A percentile compares a stretch with the other conserved stretches of the same genome.
Evolutionary conservation across 2,797 vertebrate genomes (phyloP).

Genomic region (Anabas testudineus): DNA sequence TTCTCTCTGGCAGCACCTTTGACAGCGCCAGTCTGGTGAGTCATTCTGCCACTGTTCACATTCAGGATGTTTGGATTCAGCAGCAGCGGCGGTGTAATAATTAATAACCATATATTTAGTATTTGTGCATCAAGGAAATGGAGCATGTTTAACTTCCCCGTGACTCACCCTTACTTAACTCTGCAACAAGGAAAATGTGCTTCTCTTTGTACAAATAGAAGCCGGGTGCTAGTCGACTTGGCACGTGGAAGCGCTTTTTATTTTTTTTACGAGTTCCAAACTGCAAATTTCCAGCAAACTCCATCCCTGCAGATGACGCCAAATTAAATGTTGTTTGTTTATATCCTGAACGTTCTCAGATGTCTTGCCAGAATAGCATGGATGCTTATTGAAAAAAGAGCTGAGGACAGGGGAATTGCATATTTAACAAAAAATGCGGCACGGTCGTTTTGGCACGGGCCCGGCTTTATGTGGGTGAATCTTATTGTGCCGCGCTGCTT

Average conservation of each 20-base stretch:
- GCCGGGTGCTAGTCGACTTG: slow-evolving; percentile 25
- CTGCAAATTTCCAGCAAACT: slow-evolving; percentile 18
- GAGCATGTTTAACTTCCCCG: slow-evolving; percentile 33
- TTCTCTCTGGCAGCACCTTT: slow-evolving; percentile 69
- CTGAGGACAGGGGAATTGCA: slow-evolving; percentile 20
- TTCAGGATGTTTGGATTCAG: slow-evolving; percentile 60
- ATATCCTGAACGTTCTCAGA: slow-evolving; percentile 48
- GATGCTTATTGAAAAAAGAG: slow-evolving; percentile 43
- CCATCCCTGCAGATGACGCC: slow-evolving; percentile 10
- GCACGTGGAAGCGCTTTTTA: neutral
- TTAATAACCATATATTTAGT: slow-evolving; percentile 68
- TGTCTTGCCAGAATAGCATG: slow-evolving; percentile 56
- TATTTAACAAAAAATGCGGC: slow-evolving; percentile 31
- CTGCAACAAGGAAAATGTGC: slow-evolving; percentile 17
- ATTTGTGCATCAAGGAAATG: slow-evolving; percentile 25
- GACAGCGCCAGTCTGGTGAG: slow-evolving; percentile 75
- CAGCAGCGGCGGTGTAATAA: slow-evolving; percentile 54
- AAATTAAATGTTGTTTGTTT: slow-evolving; percentile 46
- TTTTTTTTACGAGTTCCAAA: neutral
- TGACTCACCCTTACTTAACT: slow-evolving; percentile 17
- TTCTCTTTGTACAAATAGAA: slow-evolving; percentile 11
- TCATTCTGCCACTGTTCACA: slow-evolving; percentile 73
- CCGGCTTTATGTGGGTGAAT: slow-evolving; percentile 38
- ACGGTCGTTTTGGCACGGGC: slow-evolving; percentile 31
- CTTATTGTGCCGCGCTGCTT: slow-evolving; percentile 43